Conservation (phyloP, 2,888 invertebrate species). For the Apamea sordens region DNA sequence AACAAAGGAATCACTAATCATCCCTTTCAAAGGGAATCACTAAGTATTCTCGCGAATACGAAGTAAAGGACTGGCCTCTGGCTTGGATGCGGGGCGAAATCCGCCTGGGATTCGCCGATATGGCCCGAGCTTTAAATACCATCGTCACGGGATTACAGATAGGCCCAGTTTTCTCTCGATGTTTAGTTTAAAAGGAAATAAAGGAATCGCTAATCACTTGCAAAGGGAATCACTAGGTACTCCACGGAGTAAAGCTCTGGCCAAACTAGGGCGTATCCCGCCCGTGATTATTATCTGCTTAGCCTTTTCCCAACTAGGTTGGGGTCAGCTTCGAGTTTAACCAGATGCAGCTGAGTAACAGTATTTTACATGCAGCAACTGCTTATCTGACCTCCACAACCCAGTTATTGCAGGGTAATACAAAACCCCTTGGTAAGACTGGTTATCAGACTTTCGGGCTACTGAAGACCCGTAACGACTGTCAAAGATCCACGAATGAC, state of each 20-base stretch:
- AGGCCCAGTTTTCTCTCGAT: background rate
- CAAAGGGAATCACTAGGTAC: background rate
- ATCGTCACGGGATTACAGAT: background rate
- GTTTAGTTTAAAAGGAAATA: background rate
- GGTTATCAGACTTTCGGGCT: no score
- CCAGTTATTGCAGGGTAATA: no score
- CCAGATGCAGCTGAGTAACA: no score
- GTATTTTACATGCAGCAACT: no score
- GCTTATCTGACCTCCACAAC: no score
- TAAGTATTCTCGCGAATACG: background rate
- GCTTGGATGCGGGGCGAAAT: background rate
- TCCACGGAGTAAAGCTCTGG: background rate
- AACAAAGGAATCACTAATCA: background rate
- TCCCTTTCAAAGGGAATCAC: background rate
- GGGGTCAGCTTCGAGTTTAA: no score
- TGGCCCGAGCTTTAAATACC: background rate
- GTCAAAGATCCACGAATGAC: no score
- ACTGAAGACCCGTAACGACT: no score
- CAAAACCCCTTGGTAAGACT: no score
- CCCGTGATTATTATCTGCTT: no score
- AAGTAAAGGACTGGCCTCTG: background rate
- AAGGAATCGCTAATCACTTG: constrained; percentile 8
- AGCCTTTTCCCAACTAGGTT: no score
- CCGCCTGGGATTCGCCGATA: background rate
- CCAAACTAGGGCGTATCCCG: background rate